Evolutionary conservation across 2,113 vertebrate species (phyloP).

Genomic region (Nipponia nippon): DNA sequence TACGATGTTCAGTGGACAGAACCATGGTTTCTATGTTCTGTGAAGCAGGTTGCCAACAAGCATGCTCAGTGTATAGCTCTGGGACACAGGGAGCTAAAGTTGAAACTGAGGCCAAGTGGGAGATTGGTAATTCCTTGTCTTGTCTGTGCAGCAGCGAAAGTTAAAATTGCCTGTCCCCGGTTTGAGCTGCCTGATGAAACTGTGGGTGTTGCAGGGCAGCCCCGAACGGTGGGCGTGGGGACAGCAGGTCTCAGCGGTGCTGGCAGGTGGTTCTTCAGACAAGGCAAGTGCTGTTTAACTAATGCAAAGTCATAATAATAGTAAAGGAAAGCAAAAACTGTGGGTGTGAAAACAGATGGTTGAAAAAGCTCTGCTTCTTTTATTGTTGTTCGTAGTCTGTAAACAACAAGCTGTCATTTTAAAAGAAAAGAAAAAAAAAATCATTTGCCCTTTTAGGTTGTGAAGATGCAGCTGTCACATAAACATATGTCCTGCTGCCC

Average conservation of each 20-base stretch:
- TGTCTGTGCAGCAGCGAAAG: not conserved
- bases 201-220: not conserved
- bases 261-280: not conserved
- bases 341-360: conserved; percentile 33
- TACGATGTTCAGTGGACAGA: not conserved
- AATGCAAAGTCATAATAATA: not conserved
- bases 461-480: conserved; percentile 43
- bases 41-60: not conserved
- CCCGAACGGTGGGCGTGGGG: accelerated
- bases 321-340: not conserved
- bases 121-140: not conserved
- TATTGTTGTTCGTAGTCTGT: not conserved
- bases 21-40: accelerated
- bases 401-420: conserved; percentile 46
- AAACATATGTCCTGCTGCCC: conserved; percentile 51
- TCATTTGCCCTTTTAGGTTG: conserved; percentile 3
- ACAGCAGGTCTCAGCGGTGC: not conserved
- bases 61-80: not conserved
- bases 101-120: not conserved
- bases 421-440: not conserved
- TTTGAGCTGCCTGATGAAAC: not conserved
- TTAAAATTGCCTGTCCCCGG: not conserved
- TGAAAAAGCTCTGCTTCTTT: not conserved
- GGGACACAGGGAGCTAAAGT: not conserved
- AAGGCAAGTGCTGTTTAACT: not conserved